Evolutionary conservation across 1,140 invertebrate species (phyloP).

Genomic region (Platorchestia sp.): DNA sequence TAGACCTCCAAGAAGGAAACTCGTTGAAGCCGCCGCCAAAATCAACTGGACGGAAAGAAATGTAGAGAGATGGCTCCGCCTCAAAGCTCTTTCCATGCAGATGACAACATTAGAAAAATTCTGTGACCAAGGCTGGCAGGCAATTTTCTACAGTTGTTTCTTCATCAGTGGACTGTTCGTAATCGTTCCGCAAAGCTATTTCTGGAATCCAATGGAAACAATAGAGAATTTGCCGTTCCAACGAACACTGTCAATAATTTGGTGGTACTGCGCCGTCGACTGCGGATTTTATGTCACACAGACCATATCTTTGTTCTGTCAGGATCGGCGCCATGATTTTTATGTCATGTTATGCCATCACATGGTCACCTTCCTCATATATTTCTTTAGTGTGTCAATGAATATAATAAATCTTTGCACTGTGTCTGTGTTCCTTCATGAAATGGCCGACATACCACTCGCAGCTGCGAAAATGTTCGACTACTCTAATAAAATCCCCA

Average conservation of each 20-base stretch:
- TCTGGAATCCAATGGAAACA: background rate
- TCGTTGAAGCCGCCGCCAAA: background rate
- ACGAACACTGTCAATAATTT: background rate
- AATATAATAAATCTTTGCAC: background rate
- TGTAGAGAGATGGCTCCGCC: background rate
- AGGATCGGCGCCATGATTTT: slow-evolving; percentile 13
- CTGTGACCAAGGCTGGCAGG: background rate
- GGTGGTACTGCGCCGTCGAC: slow-evolving; percentile 28
- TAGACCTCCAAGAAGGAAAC: background rate
- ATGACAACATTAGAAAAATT: slow-evolving; percentile 29
- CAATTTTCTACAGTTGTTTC: slow-evolving; percentile 7
- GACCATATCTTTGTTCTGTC: background rate
- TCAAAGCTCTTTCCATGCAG: background rate
- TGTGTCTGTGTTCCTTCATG: background rate
- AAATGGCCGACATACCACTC: background rate
- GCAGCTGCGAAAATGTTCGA: background rate
- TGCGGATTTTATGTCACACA: slow-evolving; percentile 1
- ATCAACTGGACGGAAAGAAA: background rate
- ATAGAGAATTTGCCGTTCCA: background rate
- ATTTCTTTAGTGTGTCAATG: background rate
- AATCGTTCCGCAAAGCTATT: background rate
- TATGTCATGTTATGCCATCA: background rate
- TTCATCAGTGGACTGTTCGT: background rate
- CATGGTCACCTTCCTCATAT: background rate
- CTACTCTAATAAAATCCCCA: background rate